Percentiles rank a stretch among this genome's conserved stretches.
phyloP scores from a whole-genome alignment of 1,140 invertebrate species.

The Brachionus paranguensis region DNA sequence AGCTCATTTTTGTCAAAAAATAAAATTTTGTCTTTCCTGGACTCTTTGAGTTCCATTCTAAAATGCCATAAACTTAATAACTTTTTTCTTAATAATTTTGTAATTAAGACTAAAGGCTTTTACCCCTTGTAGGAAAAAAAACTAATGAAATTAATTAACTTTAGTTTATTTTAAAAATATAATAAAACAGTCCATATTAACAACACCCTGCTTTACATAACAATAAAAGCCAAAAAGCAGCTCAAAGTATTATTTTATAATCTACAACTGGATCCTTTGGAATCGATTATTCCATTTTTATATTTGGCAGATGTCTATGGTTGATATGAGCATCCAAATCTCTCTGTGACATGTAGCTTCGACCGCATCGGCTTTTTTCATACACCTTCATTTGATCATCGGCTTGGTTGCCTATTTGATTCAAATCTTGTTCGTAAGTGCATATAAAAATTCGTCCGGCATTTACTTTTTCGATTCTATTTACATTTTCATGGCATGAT shows the following conservation, averaged over 20 bases:
- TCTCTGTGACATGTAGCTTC: conserved; percentile 26
- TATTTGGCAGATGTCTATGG: neutral
- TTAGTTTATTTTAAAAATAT: neutral
- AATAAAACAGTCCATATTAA: neutral
- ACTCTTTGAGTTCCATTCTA: conserved; percentile 13
- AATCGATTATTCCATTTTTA: neutral
- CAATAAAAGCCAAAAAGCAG: neutral
- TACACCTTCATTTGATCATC: neutral
- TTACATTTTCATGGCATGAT: neutral
- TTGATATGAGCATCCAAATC: conserved; percentile 21
- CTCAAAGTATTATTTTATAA: neutral
- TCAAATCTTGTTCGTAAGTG: neutral
- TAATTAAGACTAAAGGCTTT: neutral
- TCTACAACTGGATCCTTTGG: neutral
- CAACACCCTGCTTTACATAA: neutral
- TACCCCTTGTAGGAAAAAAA: neutral
- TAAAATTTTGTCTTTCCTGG: conserved; percentile 4
- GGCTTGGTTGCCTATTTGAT: neutral
- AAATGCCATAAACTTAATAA: neutral
- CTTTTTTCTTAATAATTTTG: too few species aligned
- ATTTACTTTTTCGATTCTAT: conserved; percentile 2
- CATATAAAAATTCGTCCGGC: conserved; percentile 25
- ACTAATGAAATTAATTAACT: neutral
- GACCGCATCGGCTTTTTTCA: conserved; percentile 13
- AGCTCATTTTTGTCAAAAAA: conserved; percentile 11